A percentile compares a stretch with the other conserved stretches of the same genome.
These are phyloP conservation scores for Poecilia gillii DNA, from an alignment of 2,797 vertebrate genomes.

Conservation along the genomic window DNA sequence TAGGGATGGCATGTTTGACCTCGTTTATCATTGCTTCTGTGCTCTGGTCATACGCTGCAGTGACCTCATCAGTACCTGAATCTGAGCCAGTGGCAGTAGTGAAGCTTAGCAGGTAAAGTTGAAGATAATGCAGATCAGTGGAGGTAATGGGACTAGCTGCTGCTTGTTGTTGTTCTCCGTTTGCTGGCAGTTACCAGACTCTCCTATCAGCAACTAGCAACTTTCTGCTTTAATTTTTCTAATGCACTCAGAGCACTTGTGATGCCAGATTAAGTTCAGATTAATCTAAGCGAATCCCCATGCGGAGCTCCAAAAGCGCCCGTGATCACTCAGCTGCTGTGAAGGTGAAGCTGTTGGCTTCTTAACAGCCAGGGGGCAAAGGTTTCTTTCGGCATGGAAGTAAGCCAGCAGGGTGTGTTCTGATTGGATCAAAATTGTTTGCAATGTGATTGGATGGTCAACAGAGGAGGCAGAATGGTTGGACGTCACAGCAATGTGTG, in stretches of 20 bases:
- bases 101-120: slow-evolving; percentile 23
- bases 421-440: slow-evolving; percentile 46
- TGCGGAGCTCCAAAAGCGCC: background rate
- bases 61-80: slow-evolving; percentile 25
- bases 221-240: background rate
- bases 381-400: slow-evolving; percentile 23
- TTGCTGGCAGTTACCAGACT: slow-evolving; percentile 4
- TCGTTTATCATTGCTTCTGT: background rate
- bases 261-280: background rate
- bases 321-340: background rate
- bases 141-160: slow-evolving; percentile 36
- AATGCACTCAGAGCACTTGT: background rate
- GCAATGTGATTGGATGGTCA: slow-evolving; percentile 54
- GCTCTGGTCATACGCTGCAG: background rate
- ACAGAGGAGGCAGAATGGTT: slow-evolving; percentile 47
- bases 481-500: slow-evolving; percentile 33
- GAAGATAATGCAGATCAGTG: slow-evolving; percentile 37
- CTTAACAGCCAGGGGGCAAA: slow-evolving; percentile 31
- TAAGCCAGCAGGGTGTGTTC: slow-evolving; percentile 9
- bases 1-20: background rate
- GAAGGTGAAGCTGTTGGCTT: slow-evolving; percentile 36
- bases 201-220: background rate
- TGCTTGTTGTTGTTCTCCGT: slow-evolving; percentile 6
- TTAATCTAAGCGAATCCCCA: background rate
- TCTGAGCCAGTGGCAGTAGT: slow-evolving; percentile 38